Evolutionary conservation across 2,113 vertebrate species (phyloP).

Genomic region (Nerophis ophidion): DNA sequence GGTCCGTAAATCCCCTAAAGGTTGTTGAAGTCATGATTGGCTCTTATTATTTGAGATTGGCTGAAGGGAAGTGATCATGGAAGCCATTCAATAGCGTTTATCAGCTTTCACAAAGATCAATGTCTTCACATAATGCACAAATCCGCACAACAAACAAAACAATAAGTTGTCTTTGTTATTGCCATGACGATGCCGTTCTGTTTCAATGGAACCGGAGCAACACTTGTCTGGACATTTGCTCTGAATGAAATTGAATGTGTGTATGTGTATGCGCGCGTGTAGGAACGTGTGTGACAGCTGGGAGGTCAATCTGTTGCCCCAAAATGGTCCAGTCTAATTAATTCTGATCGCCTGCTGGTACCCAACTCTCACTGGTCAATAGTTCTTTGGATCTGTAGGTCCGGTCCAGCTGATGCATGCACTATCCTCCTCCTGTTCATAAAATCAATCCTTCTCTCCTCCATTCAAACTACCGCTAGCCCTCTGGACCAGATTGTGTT

Average conservation of each 20-base stretch:
- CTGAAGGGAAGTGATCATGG: slow-evolving; percentile 6
- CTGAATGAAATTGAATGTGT: not conserved
- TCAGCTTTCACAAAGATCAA: no score
- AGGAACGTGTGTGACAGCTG: slow-evolving; percentile 15
- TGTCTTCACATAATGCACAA: no score
- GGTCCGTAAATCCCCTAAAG: not conserved
- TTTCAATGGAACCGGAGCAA: no score
- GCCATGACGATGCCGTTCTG: no score
- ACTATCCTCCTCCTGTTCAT: slow-evolving; percentile 13
- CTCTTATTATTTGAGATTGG: slow-evolving; percentile 6
- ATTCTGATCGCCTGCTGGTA: slow-evolving; percentile 19
- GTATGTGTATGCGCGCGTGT: not conserved
- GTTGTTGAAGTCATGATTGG: slow-evolving; percentile 20
- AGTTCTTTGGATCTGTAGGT: fast-evolving
- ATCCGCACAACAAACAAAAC: no score
- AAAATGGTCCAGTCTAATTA: not conserved
- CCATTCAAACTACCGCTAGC: not conserved
- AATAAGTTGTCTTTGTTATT: no score
- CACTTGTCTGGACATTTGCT: no score
- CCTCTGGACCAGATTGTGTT: no score
- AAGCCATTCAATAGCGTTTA: no score
- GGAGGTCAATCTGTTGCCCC: not conserved
- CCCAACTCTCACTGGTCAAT: slow-evolving; percentile 23
- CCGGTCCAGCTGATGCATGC: no score
- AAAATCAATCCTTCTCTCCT: not conserved